Conservation (phyloP, 1,140 invertebrate genomes). For the Leptinotarsa texana region DNA sequence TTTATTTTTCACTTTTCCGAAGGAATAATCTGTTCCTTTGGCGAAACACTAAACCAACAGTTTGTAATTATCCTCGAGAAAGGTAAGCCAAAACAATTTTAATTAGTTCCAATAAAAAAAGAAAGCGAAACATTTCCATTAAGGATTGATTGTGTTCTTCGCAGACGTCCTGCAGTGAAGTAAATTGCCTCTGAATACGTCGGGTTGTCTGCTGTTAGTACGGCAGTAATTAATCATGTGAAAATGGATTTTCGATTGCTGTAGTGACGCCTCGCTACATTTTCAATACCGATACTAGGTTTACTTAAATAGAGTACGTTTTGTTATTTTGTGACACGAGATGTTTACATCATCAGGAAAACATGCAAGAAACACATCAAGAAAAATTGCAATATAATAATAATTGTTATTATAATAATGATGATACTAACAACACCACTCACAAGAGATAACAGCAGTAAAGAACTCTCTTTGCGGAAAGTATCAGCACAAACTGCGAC, state of each 20-base stretch:
- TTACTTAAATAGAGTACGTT: no score
- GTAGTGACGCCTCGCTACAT: no score
- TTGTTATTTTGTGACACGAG: no score
- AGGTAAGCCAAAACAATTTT: conserved; percentile 26
- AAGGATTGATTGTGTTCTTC: conserved; percentile 30
- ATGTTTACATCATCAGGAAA: no score
- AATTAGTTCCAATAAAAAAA: conserved; percentile 26
- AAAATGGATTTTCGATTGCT: conserved; percentile 24
- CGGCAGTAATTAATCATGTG: conserved; percentile 31
- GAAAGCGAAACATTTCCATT: conserved; percentile 27
- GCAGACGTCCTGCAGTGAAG: conserved; percentile 26
- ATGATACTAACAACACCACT: no score
- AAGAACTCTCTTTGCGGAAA: no score
- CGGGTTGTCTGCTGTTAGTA: conserved; percentile 29
- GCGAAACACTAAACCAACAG: conserved; percentile 1
- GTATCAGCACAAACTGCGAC: no score
- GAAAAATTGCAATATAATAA: no score
- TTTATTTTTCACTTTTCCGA: background rate
- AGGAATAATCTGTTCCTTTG: conserved; percentile 11
- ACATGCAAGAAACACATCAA: no score
- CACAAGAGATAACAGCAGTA: no score
- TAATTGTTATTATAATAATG: no score
- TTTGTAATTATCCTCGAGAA: conserved; percentile 10
- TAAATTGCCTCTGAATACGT: conserved; percentile 30
- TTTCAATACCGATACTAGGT: no score